Evolutionary conservation across 2,888 invertebrate genomes (phyloP), one percentile per base, ranked within the genome.

Genomic region (Eupsilia transversa): DNA sequence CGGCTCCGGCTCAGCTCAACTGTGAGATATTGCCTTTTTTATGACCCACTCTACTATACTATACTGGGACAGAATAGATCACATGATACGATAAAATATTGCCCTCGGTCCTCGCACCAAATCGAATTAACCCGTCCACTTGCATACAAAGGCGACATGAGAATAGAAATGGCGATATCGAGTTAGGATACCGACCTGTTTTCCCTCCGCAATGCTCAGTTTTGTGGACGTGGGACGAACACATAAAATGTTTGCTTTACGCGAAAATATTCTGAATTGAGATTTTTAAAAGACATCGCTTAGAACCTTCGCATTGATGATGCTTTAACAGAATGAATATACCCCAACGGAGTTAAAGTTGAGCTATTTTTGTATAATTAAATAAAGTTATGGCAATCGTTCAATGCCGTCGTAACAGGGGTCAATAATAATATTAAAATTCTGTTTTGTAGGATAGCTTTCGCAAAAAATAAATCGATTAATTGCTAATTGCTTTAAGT

Each of bases 1-100:
- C 90, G 92, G 93, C 94, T 92, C 94, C 92, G 91, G 90, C 94
- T 93, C 95, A 92, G 94, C 93, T 96, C 96, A 93, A 96, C 96
- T 94, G 96, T 96, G 95, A 96, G 95, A 96, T 96, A 96, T 96
- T 96, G 93, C 96, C 94, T 96, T 96, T 96, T 96, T 96, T 96
- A 96, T 95, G 93, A 91, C 96, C 94, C 95, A 95, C 96, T 96
- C 94, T 94, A 94, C 95, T 95, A 95, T 95, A 95, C 94, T 94
- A 88, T 85, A 86, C 84, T 89, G 93, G 95, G 94, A 95, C 94
- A 96, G 94, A 96, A 96, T 94, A 96, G 96, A 96, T 96, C 96
- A 96, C 96, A 96, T 95, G 95, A 95, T 96, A 93, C 95, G 94
- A 96, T 96, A 96, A 96, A 96, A 96, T 96, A 96, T 96, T 93